These are phyloP conservation scores for human DNA, from an alignment of 2,113 vertebrate species.

Conservation along the genomic window DNA sequence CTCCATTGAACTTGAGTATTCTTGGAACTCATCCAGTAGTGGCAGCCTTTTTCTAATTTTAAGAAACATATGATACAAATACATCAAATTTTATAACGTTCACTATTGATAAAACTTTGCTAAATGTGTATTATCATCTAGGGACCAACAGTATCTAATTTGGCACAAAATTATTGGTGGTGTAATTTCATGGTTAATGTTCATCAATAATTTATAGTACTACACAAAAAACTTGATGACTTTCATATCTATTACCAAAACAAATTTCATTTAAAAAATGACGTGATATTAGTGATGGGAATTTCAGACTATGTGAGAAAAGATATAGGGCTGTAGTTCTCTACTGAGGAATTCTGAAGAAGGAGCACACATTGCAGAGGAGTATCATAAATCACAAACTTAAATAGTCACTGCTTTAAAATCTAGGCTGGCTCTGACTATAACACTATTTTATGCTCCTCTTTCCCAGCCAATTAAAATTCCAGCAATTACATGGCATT, in stretches of 20 bases:
- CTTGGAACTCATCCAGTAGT: neutral
- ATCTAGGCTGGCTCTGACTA: slow-evolving; percentile 21
- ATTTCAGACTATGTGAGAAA: neutral
- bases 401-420: slow-evolving; percentile 31
- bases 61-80: neutral
- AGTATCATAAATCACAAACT: slow-evolving; percentile 19
- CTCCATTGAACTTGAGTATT: neutral
- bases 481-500: slow-evolving; percentile 41
- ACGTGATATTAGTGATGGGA: neutral
- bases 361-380: neutral
- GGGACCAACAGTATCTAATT: neutral
- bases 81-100: neutral
- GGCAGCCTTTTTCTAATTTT: neutral
- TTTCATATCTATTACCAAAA: neutral
- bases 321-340: neutral
- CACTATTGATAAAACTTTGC: neutral
- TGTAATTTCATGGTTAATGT: neutral
- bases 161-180: neutral
- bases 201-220: neutral
- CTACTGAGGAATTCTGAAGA: neutral
- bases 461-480: slow-evolving; percentile 64
- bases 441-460: slow-evolving; percentile 40
- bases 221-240: neutral
- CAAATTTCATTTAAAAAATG: neutral
- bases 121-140: neutral